These are phyloP conservation scores for Botia kubotai DNA, from an alignment of 2,797 vertebrate species.

Conservation along the genomic window DNA sequence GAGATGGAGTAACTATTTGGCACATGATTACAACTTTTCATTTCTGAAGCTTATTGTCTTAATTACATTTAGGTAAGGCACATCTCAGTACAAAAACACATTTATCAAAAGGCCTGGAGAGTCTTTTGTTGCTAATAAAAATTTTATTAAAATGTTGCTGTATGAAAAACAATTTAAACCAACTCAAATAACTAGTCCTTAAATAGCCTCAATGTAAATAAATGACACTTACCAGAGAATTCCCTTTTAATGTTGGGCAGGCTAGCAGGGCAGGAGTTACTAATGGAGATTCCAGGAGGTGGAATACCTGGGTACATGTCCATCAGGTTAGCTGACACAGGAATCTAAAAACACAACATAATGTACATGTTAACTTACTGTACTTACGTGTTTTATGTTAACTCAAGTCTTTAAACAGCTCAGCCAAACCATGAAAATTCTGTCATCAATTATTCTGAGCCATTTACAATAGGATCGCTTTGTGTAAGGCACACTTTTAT, in stretches of 20 bases:
- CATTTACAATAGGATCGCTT: too few relatives aligned
- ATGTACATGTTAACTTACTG: background rate
- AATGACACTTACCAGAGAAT: slow-evolving; percentile 84
- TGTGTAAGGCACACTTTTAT: too few relatives aligned
- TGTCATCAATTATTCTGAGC: too few relatives aligned
- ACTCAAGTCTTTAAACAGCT: background rate
- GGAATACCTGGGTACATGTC: slow-evolving; percentile 94
- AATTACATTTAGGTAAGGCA: background rate
- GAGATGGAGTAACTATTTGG: slow-evolving; percentile 75
- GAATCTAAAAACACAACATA: slow-evolving; percentile 77
- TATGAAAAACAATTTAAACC: background rate
- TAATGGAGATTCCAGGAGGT: slow-evolving; percentile 89
- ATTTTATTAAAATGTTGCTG: background rate
- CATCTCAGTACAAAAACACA: slow-evolving; percentile 10
- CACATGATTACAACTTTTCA: slow-evolving; percentile 22
- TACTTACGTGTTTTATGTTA: too few relatives aligned
- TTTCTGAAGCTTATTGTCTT: background rate
- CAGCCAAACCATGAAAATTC: too few relatives aligned
- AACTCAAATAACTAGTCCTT: background rate
- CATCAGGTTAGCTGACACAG: slow-evolving; percentile 90
- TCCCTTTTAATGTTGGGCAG: slow-evolving; percentile 98
- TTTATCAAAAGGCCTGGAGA: slow-evolving; percentile 32
- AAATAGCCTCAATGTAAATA: background rate
- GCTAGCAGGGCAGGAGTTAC: slow-evolving; percentile 95
- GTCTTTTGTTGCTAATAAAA: background rate